Base-by-base conservation (phyloP, 1,140 invertebrate species). In the Drosophila kikkawai region DNA sequence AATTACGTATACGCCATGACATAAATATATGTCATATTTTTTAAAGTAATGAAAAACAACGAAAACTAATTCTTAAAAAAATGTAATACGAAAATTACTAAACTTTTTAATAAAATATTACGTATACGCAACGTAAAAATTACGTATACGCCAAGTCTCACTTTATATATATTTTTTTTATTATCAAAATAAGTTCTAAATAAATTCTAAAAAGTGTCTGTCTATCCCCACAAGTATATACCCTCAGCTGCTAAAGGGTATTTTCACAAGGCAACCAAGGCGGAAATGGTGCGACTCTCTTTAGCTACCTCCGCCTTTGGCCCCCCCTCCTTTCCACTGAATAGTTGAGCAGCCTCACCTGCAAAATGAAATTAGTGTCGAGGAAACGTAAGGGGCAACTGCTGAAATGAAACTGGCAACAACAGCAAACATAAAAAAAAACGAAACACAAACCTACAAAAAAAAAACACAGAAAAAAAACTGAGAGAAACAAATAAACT, bases 341-440 rank as follows among this genome's bases (percentile, higher is more conserved):
- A 48, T 70, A 66, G 61, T 69, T 66, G 61, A 66, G 45, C 44
- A 59, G 34, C 32, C 53, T 73, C 67, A 56, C 44, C 64, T 78
- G 65, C 39, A 44, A 88, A 87, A 87, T 84, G 65, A 88, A 87
- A 88, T 88, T 87, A 87, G 80, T 88, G 84, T 61, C 68, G 79
- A 64, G 45, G 74, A 77, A 60, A 37, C 58, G 68, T 58, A 45
- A 41, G 39, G 45, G 19, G 53, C 29, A 78, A 48, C n/a, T 57
- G 19, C 22, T 45, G 51, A 58, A 61, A 58, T 58, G 60, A 63
- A 73, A 59, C 74, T 47, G 64, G 63, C 82, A 67, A 68, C 50
- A 56, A 64, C 74, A 48, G 29, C 75, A 48, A 67, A 17, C 42
- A 63, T 50, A 55, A 75, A 64, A 68, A 53, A 70, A 65, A 53